Conservation (phyloP, 1,140 invertebrate genomes). For the Lamellibrachia luymesi region DNA sequence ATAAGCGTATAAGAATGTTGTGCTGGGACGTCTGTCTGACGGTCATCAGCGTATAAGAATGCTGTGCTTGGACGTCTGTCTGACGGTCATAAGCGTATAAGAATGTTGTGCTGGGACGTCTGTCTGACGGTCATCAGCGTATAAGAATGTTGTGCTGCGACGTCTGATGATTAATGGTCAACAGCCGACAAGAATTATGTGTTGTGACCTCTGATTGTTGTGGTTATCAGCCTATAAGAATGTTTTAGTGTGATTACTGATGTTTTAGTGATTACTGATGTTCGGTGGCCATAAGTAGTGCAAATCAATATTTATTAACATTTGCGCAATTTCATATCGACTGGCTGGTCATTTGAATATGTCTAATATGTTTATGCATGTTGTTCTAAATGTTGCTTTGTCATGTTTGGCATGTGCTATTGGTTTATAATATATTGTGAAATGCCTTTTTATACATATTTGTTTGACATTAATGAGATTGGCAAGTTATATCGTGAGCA, state of each 20-base stretch:
- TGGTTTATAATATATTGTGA: background rate
- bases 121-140: too few species aligned
- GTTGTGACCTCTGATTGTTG: too few species aligned
- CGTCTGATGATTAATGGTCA: too few species aligned
- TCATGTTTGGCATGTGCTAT: background rate
- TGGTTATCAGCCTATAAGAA: too few species aligned
- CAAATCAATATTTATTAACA: background rate
- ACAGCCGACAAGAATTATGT: background rate
- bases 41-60: background rate
- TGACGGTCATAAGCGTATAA: too few species aligned
- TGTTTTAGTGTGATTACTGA: too few species aligned
- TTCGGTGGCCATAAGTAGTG: too few species aligned
- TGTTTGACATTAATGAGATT: background rate
- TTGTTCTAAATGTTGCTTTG: background rate
- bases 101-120: too few species aligned
- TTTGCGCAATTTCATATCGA: background rate
- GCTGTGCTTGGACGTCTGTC: background rate
- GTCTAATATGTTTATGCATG: background rate
- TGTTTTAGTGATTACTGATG: too few species aligned
- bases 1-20: background rate
- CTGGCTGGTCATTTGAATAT: background rate
- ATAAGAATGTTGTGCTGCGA: too few species aligned
- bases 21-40: background rate
- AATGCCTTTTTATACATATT: background rate
- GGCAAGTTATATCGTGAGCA: background rate